A percentile compares a stretch with the other conserved stretches of the same genome.
Evolutionary conservation across 2,113 vertebrate species (phyloP).

Genomic region (Campylomormyrus tamandua): DNA sequence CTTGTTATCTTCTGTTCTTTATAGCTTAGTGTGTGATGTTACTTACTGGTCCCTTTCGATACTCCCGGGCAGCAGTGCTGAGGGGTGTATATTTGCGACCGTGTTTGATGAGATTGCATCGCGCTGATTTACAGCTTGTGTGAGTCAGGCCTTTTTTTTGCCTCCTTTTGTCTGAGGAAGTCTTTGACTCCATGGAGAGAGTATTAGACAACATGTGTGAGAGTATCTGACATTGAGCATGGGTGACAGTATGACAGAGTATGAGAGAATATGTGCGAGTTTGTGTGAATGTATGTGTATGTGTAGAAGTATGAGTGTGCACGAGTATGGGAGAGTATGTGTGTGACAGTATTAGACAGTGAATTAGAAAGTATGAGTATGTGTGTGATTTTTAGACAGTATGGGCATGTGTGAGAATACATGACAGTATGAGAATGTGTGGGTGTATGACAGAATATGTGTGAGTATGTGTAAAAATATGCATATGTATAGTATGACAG

Average conservation of each 20-base stretch:
- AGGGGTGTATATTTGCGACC: background rate
- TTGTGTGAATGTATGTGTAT: background rate
- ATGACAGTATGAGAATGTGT: background rate
- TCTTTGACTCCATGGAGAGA: background rate
- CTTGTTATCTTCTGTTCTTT: background rate
- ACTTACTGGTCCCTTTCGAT: background rate
- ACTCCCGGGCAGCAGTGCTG: background rate
- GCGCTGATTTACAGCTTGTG: background rate
- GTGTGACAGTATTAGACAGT: background rate
- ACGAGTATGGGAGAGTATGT: background rate
- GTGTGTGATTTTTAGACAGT: background rate
- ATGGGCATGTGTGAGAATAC: background rate
- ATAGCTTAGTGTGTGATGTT: background rate
- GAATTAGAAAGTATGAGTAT: background rate
- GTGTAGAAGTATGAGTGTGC: background rate
- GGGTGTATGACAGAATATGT: background rate
- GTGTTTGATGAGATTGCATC: background rate
- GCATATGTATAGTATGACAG: background rate
- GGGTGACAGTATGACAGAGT: background rate
- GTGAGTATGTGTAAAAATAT: background rate
- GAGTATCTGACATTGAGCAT: background rate
- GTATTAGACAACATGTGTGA: background rate
- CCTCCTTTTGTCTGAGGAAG: background rate
- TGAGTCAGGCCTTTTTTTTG: background rate
- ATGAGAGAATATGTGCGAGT: background rate